Base-by-base conservation (phyloP, 2,113 vertebrate species). In the Phylloscopus whistleri region DNA sequence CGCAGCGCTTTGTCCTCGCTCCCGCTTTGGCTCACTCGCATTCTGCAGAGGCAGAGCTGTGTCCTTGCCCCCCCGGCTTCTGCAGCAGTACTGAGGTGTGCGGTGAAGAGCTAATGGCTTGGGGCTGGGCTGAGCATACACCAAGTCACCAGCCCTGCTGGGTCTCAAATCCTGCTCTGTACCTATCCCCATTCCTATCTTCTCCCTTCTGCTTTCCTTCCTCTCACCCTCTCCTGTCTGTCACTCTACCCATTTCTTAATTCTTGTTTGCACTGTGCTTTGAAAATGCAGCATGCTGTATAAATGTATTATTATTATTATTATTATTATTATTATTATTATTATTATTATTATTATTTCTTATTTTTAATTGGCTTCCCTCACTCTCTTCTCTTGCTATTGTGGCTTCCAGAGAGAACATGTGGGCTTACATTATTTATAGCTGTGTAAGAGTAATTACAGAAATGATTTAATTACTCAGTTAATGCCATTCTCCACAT, bases 361-460 rank as follows among this genome's bases (percentile, higher is more conserved):
- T 78, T 23, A 14, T 75, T 93, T 94, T 64, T 82, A 66, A 80
- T 88, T 86, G 84, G 49, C 83, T 90, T 93, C 44, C 51, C 44
- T 96, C 58, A 53, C 30, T 56, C 60, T 87, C 20, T 85, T 96
- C 88, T 87, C 49, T 95, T 15, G 5, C 86, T 77, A 33, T 95
- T 51, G 51, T 97, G 94, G 77, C 84, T 97, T 96, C 84, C 59
- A 90, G 49, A 91, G 81, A 96, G 90, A 97, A 95, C 0, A 59
- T 95, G 85, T 89, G 91, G 85, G 78, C 93, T 93, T 97, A 97
- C 93, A 96, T 97, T 97, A 97, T 97, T 97, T 97, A 95, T 91
- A 97, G 93, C 92, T 95, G 79, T 93, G 85, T 91, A 78, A 97
- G 60, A 97, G 95, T 97, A 98, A 98, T 98, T 98, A 97, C 95